Evolutionary conservation across 2,888 invertebrate genomes (phyloP), one percentile per base, ranked within the genome.

Genomic region (Metopia argyrocephala): DNA sequence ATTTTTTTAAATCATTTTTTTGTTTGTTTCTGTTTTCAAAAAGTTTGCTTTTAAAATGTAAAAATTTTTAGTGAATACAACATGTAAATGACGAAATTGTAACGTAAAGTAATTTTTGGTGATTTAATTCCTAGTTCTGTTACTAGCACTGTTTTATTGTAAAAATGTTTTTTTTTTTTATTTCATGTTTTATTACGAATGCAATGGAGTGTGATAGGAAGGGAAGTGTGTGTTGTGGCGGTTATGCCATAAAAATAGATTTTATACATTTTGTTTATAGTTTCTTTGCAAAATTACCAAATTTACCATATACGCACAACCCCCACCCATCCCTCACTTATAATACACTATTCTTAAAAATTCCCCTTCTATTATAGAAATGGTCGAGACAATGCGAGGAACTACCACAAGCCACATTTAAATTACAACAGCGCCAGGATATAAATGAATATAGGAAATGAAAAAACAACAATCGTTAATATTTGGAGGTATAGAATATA

Each of bases 371-470:
- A 50, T 31, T 50, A 52, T n/a, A n/a, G 50, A 25, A 61, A 48
- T 70, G 66, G 52, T 70, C 81, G 81, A 81, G 74, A 78, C 78
- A 81, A 78, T 78, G 70, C 31, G 27, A 73, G 66, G 46, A 61
- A 68, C 78, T 45, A 78, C 81, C 81, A 75, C 81, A 81, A 81
- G 81, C 81, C 78, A 81, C 81, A 81, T 81, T 81, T 81, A 70
- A 81, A 81, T 81, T 81, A 81, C 81, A 81, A 75, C 81, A 78
- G 81, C 78, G 61, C 57, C 78, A 81, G 81, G 81, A 81, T 75
- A 81, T 71, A 81, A 81, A 81, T 70, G 81, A 81, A 81, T 75
- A 81, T 70, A 75, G 78, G 81, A 81, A 81, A 78, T 65, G 78
- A 70, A 81, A 74, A 65, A 75, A 75, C 81, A 74, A 74, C 70